These are phyloP conservation scores for Thaleichthys pacificus DNA, from an alignment of 2,797 vertebrate genomes.

Conservation along the genomic window DNA sequence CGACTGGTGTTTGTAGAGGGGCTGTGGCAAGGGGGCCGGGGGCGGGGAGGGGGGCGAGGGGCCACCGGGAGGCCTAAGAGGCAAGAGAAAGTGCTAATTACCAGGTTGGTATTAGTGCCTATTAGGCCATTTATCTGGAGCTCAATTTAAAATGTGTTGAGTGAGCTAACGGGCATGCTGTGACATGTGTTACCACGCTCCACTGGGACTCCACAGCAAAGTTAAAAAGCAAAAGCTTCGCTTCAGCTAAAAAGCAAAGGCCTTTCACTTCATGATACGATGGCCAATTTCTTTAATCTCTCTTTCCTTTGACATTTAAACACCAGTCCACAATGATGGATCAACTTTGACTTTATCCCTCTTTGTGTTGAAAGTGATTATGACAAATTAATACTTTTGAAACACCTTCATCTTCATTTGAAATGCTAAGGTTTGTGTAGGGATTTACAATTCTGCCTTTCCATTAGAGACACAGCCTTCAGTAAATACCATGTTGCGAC, in stretches of 20 bases:
- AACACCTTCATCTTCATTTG: slow-evolving; percentile 41
- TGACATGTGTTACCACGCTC: slow-evolving; percentile 12
- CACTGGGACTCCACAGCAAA: slow-evolving; percentile 30
- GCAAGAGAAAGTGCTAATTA: slow-evolving; percentile 58
- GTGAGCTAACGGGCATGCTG: slow-evolving; percentile 40
- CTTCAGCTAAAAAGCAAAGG: neutral
- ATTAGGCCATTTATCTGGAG: slow-evolving; percentile 49
- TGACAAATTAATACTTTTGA: slow-evolving; percentile 37
- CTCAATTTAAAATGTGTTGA: slow-evolving; percentile 51
- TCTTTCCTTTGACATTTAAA: neutral
- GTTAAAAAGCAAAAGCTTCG: slow-evolving; percentile 1
- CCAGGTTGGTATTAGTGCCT: slow-evolving; percentile 40
- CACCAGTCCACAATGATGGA: slow-evolving; percentile 11
- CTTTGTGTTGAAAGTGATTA: slow-evolving; percentile 34
- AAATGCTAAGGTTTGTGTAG: slow-evolving; percentile 6
- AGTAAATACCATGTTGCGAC: slow-evolving; percentile 49
- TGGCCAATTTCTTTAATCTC: slow-evolving; percentile 6
- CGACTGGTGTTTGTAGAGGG: slow-evolving; percentile 41
- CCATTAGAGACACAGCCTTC: slow-evolving; percentile 41
- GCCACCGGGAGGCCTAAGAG: slow-evolving; percentile 31
- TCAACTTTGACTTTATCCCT: slow-evolving; percentile 17
- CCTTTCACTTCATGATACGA: slow-evolving; percentile 40
- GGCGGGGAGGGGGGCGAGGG: slow-evolving; percentile 12
- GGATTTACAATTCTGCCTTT: slow-evolving; percentile 33
- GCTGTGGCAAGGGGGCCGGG: slow-evolving; percentile 7